These are phyloP conservation scores for Epinephelus awoara DNA, from an alignment of 2,797 vertebrate genomes.

Conservation along the genomic window DNA sequence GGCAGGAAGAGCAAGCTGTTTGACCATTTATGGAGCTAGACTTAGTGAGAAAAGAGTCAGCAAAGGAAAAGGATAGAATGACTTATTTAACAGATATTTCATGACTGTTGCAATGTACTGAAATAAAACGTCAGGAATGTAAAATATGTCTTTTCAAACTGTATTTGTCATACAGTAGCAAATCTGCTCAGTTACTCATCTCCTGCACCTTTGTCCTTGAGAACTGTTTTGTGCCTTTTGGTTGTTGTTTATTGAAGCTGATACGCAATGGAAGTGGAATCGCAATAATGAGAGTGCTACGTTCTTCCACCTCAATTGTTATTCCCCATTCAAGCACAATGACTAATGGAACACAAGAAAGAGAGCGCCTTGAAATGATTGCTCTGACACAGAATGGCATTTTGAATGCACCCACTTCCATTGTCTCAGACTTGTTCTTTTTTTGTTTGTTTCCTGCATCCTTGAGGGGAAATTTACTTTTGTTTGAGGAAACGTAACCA, in stretches of 20 bases:
- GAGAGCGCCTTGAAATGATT: conserved; percentile 45
- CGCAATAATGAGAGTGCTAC: neutral
- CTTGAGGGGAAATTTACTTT: conserved; percentile 57
- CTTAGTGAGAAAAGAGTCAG: conserved; percentile 16
- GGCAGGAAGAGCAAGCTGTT: conserved; percentile 7
- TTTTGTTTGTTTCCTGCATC: conserved; percentile 64
- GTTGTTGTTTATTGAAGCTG: conserved; percentile 37
- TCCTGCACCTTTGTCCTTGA: conserved; percentile 31
- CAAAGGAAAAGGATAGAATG: conserved; percentile 42
- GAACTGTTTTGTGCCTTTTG: conserved; percentile 14
- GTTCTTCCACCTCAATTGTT: conserved; percentile 54
- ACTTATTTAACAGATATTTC: conserved; percentile 57
- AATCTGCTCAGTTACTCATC: conserved; percentile 29
- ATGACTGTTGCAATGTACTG: conserved; percentile 26
- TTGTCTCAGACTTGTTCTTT: conserved; percentile 60
- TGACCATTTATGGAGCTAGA: conserved; percentile 59
- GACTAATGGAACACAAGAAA: conserved; percentile 68
- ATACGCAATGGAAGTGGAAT: conserved; percentile 54
- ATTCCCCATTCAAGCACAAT: conserved; percentile 54
- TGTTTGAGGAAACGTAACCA: conserved; percentile 53
- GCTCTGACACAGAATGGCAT: conserved; percentile 42
- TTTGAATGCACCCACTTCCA: conserved; percentile 50
- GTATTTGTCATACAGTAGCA: conserved; percentile 15
- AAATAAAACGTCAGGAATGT: conserved; percentile 53
- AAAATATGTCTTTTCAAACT: conserved; percentile 25